Base-by-base conservation (phyloP, 2,113 vertebrate genomes). In the Paramisgurnus dabryanus region DNA sequence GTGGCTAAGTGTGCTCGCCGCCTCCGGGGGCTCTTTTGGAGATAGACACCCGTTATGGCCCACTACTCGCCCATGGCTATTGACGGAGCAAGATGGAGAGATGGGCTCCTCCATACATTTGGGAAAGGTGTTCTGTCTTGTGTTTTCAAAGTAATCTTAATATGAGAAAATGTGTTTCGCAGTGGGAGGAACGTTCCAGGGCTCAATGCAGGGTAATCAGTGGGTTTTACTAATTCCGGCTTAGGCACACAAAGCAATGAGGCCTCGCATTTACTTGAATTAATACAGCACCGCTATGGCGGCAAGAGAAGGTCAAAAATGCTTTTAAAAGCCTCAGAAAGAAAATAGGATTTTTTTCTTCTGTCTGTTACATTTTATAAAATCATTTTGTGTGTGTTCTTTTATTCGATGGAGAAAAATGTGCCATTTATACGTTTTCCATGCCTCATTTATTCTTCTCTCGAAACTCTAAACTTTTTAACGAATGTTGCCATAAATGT, bases 81-180 rank as follows among this genome's bases (percentile, higher is more conserved):
- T 85, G 80, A 77, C 71, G 76, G 68, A 77, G 11, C 27, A 50
- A 55, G 64, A 68, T 64, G 50, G 80, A 67, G 41, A 5, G 7
- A 18, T 17, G 55, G 34, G 9, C 15, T 63, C 3, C 40, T 41
- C 27, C 64, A 2, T n/a, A 17, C 18, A 0, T 22, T 63, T 58
- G 22, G 53, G 41, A 18, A 79, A 50, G 12, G 22, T 11, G 55
- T 70, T n/a, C 27, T 11, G 68, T 12, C 12, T 67, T 47, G 69
- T 85, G 70, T 79, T 79, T 83, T 85, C 39, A 58, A 78, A 78
- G 78, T 67, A 85, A 81, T 40, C 70, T 81, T 84, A 76, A 81
- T 80, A 81, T 71, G 79, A 78, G 70, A 73, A 81, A 81, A 79
- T 79, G 57, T 78, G 50, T 79, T 83, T 83, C 13, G 18, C 78